Evolutionary conservation across 2,888 invertebrate genomes (phyloP).

Genomic region (Hypomecis punctinalis): DNA sequence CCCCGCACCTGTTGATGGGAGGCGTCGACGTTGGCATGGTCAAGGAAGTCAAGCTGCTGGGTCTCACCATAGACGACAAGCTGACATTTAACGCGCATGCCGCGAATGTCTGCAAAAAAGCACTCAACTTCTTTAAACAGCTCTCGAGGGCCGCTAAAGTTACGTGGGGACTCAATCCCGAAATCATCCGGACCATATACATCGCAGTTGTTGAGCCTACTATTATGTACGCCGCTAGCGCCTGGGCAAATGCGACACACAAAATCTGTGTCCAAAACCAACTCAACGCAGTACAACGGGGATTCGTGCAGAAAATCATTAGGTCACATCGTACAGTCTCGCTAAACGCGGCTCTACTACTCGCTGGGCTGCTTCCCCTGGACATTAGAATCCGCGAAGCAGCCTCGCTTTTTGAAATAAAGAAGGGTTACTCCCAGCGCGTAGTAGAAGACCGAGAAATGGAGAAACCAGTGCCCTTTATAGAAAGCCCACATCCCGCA

Average conservation of each 20-base stretch:
- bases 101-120: conserved; percentile 10
- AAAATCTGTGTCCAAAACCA: background rate
- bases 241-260: background rate
- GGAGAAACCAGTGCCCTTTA: background rate
- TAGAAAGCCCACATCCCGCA: background rate
- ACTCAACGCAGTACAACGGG: background rate
- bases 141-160: background rate
- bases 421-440: conserved; percentile 2
- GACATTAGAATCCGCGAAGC: conserved; percentile 1
- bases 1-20: conserved; percentile 10
- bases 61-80: conserved; percentile 16
- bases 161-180: conserved; percentile 15
- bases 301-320: background rate
- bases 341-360: background rate
- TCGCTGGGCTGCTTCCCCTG: background rate
- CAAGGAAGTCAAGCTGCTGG: conserved; percentile 11
- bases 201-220: conserved; percentile 16
- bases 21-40: conserved; percentile 17
- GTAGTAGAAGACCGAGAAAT: background rate
- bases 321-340: conserved; percentile 1
- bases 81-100: conserved; percentile 23
- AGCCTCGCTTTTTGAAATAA: conserved; percentile 5
- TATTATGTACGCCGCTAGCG: conserved; percentile 12
- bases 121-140: conserved; percentile 4
- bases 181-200: conserved; percentile 13